phyloP scores from a whole-genome alignment of 2,797 vertebrate genomes.

The Cirrhinus mrigala region DNA sequence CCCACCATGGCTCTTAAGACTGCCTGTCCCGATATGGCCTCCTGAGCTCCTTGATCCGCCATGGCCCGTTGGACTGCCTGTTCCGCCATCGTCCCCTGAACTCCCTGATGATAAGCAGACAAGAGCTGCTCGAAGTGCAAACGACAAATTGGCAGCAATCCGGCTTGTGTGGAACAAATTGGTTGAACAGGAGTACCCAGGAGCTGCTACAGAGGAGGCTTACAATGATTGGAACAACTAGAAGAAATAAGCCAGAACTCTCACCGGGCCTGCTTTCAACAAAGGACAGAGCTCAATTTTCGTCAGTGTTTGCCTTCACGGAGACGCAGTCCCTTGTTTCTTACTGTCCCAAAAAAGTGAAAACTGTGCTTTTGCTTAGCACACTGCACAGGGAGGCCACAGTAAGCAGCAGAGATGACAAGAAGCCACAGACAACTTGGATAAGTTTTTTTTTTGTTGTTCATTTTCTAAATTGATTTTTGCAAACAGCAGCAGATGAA shows the following conservation, averaged over 20 bases:
- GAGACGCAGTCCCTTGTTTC: conserved; percentile 47
- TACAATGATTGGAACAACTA: conserved; percentile 8
- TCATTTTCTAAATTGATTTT: too few relatives aligned
- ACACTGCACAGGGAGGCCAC: conserved; percentile 22
- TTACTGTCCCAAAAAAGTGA: conserved; percentile 33
- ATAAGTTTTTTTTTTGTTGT: neutral
- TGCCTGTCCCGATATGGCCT: too few relatives aligned
- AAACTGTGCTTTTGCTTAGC: conserved; percentile 37
- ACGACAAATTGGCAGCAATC: conserved; percentile 37
- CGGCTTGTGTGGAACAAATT: conserved; percentile 28
- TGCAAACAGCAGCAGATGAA: too few relatives aligned
- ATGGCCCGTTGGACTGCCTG: too few relatives aligned
- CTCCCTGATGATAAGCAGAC: conserved; percentile 6
- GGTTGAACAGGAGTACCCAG: conserved; percentile 14
- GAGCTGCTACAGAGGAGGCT: conserved; percentile 27
- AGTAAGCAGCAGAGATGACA: neutral
- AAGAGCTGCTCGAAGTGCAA: neutral
- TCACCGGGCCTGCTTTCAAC: conserved; percentile 14
- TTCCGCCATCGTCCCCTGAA: accelerated
- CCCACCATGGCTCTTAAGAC: too few relatives aligned
- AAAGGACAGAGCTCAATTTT: neutral
- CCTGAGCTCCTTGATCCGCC: too few relatives aligned
- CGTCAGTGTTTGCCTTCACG: conserved; percentile 35
- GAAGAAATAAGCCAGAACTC: conserved; percentile 33
- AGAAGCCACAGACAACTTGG: neutral